Percentiles rank a stretch among this genome's conserved stretches.
These are phyloP conservation scores for Formicarius rufipectus DNA, from an alignment of 2,113 vertebrate species.

Conservation along the genomic window DNA sequence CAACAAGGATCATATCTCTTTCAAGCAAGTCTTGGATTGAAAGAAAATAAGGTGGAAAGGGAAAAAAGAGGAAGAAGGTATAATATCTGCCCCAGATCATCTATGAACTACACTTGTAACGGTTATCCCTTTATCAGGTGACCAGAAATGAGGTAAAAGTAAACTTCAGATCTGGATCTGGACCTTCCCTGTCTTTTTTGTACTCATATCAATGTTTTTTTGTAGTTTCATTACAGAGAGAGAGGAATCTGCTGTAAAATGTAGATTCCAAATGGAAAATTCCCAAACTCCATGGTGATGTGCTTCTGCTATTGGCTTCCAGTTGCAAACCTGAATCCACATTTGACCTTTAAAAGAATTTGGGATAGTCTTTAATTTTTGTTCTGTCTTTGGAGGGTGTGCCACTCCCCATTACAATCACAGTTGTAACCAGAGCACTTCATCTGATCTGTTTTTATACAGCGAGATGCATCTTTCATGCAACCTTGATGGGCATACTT, in stretches of 20 bases:
- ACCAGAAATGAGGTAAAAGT: neutral
- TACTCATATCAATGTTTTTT: neutral
- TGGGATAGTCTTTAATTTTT: neutral
- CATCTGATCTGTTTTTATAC: neutral
- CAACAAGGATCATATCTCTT: neutral
- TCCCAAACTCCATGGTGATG: neutral
- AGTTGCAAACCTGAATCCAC: neutral
- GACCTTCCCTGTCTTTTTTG: neutral
- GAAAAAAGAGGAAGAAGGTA: neutral
- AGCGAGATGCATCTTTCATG: neutral
- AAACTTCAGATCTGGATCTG: neutral
- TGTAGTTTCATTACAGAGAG: neutral
- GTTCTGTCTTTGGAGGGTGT: neutral
- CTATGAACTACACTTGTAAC: neutral
- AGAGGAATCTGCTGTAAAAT: neutral
- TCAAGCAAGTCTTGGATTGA: neutral
- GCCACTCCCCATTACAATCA: neutral
- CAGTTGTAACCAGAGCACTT: neutral
- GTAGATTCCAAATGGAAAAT: neutral
- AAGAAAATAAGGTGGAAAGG: neutral
- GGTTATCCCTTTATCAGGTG: neutral
- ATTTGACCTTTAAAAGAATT: slow-evolving; percentile 32
- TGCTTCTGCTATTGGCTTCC: neutral
- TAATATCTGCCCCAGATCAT: neutral
- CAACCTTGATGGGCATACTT: neutral